Conservation (phyloP, 2,113 vertebrate genomes). For the Ramphastos sulfuratus region DNA sequence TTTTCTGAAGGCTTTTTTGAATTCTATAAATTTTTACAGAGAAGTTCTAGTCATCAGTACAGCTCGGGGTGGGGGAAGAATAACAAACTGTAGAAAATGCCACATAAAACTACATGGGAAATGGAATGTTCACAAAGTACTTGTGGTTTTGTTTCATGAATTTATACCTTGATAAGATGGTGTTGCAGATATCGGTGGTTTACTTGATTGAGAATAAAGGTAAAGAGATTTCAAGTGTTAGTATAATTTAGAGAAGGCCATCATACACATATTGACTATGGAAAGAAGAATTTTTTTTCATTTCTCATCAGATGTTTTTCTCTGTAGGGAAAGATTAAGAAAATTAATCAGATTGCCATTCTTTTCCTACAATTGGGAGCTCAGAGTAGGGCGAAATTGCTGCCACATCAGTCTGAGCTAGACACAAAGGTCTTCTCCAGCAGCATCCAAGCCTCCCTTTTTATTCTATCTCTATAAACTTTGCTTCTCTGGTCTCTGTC, state of each 20-base stretch:
- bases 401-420: neutral
- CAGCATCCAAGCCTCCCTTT: neutral
- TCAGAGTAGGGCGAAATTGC: neutral
- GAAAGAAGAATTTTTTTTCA: neutral
- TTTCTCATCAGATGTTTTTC: neutral
- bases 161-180: neutral
- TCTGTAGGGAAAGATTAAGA: neutral
- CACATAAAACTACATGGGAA: neutral
- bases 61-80: neutral
- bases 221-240: neutral
- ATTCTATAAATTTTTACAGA: neutral
- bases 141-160: neutral
- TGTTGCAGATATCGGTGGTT: neutral
- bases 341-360: neutral
- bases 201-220: neutral
- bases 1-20: slow-evolving; percentile 24
- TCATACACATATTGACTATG: neutral
- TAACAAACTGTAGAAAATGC: neutral
- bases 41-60: neutral
- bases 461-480: neutral
- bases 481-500: neutral
- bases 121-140: neutral
- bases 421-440: neutral
- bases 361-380: neutral
- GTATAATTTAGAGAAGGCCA: neutral